These are phyloP conservation scores for Polypedilum vanderplanki DNA, from an alignment of 1,140 invertebrate species.

Conservation along the genomic window DNA sequence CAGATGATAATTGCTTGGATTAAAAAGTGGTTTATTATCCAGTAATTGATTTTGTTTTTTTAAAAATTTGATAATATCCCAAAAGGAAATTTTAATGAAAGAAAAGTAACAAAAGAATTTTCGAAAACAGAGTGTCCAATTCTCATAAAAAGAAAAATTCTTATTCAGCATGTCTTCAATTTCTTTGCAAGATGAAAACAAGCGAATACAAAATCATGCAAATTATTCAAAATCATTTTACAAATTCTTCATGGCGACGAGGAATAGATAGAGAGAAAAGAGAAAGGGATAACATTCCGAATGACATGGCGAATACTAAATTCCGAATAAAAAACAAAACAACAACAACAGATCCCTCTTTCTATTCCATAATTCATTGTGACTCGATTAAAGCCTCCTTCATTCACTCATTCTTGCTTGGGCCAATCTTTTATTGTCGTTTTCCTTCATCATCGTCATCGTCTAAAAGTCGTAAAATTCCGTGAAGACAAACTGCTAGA, in stretches of 20 bases:
- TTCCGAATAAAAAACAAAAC: not conserved
- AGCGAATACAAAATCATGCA: not conserved
- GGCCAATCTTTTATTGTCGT: not conserved
- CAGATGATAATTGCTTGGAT: too few relatives aligned
- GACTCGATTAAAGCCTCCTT: slow-evolving; percentile 16
- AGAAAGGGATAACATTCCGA: slow-evolving; percentile 5
- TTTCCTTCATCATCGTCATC: not conserved
- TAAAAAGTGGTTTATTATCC: too few relatives aligned
- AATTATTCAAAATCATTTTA: slow-evolving; percentile 15
- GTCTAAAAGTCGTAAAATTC: not conserved
- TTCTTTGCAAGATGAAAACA: too few relatives aligned
- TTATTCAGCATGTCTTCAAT: too few relatives aligned
- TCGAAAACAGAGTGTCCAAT: too few relatives aligned
- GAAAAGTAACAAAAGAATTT: too few relatives aligned
- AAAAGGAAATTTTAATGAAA: too few relatives aligned
- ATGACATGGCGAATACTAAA: not conserved
- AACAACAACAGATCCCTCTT: not conserved
- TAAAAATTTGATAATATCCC: too few relatives aligned
- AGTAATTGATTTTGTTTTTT: too few relatives aligned
- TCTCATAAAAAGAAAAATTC: too few relatives aligned
- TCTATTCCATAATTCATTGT: slow-evolving; percentile 13
- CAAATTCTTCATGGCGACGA: not conserved
- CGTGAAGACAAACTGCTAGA: not conserved
- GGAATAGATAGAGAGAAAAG: too few relatives aligned
- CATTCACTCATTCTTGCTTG: not conserved